Evolutionary conservation across 2,797 vertebrate species (phyloP).

Genomic region (Ispidina picta): DNA sequence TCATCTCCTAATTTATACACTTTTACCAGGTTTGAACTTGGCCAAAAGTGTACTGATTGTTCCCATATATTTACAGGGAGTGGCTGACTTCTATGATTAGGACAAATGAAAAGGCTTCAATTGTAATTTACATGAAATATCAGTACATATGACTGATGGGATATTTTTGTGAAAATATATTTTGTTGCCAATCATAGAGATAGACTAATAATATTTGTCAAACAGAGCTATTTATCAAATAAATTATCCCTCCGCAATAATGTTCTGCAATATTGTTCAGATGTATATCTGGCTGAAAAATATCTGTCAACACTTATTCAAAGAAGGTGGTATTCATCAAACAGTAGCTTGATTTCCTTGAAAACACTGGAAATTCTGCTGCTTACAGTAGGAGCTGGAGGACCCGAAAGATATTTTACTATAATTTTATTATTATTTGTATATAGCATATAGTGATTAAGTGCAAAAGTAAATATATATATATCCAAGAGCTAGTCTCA

Average conservation of each 20-base stretch:
- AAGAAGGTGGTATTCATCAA: slow-evolving; percentile 27
- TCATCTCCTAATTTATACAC: neutral
- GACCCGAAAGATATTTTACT: neutral
- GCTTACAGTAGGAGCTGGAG: neutral
- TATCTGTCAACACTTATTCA: slow-evolving; percentile 37
- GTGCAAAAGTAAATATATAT: neutral
- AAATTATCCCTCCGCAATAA: slow-evolving; percentile 45
- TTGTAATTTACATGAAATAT: neutral
- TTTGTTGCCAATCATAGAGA: slow-evolving; percentile 1
- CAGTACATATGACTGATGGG: slow-evolving; percentile 22
- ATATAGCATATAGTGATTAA: neutral
- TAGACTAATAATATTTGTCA: slow-evolving; percentile 20
- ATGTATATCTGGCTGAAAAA: neutral
- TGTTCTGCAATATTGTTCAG: slow-evolving; percentile 31
- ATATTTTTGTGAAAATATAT: slow-evolving; percentile 11
- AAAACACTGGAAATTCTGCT: neutral
- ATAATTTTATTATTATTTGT: neutral
- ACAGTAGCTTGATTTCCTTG: neutral
- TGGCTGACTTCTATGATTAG: neutral
- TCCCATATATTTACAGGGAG: neutral
- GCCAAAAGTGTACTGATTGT: neutral
- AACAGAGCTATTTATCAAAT: slow-evolving; percentile 19
- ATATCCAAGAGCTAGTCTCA: neutral
- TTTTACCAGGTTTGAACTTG: neutral
- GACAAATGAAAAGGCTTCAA: neutral